Evolutionary conservation across 2,797 vertebrate genomes (phyloP), one percentile per base, ranked within the genome.

Genomic region (Spea hammondii): DNA sequence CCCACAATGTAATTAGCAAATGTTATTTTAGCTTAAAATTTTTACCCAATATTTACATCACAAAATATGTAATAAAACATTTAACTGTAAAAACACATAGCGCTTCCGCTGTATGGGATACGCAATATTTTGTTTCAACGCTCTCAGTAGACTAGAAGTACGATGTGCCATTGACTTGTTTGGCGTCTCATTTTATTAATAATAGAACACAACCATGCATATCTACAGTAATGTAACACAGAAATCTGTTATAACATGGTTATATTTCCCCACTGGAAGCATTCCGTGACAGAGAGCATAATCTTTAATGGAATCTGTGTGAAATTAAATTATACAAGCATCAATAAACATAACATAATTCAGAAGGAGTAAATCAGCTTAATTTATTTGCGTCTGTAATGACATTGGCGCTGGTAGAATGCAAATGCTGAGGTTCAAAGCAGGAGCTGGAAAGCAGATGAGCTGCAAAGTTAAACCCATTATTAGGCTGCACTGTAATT

Each of bases 231-330:
- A 93, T 91, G 90, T 86, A 93, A 88, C 91, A 92, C 92, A 93
- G 90, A 87, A 86, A 94, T 95, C 95, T 93, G 95, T 95, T 93
- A 92, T 95, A 95, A 95, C 92, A 89, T 90, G 90, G 94, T 95
- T 95, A 90, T 92, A 90, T 91, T 92, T 91, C 88, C 92, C 90
- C 87, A 85, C 88, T 90, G 90, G 89, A 91, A 89, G 88, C 87
- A 86, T 87, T 90, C 86, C 88, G 87, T 89, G 89, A 88, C 86
- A 89, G 86, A 91, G 86, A 88, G 87, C 88, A 87, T 89, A 85
- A 93, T 94, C 93, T 93, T 94, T 94, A 94, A 95, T 96, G 94
- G 93, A 94, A 93, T 95, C 93, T 95, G 94, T 93, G 93, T 93
- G 93, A 94, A 95, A 96, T 96, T 91, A 94, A 94, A 95, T 95